These are phyloP conservation scores for Hedychridium roseum DNA, from an alignment of 2,888 invertebrate species.

Conservation along the genomic window DNA sequence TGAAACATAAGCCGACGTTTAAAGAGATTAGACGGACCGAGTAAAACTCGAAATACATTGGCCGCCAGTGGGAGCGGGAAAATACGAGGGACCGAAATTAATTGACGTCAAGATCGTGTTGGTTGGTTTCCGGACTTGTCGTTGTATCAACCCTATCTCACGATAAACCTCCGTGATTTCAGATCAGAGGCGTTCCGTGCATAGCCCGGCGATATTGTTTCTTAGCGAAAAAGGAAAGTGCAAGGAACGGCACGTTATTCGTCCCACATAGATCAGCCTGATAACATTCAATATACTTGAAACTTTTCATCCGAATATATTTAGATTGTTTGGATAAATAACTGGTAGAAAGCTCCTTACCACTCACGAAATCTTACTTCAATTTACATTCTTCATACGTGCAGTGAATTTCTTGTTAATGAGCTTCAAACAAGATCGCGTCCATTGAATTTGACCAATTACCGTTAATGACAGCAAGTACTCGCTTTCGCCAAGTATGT, in stretches of 20 bases:
- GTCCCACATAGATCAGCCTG: neutral
- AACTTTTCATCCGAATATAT: neutral
- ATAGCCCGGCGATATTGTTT: neutral
- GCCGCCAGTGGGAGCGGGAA: neutral
- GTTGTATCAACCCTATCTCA: slow-evolving; percentile 3
- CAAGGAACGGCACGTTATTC: neutral
- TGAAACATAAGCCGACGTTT: no score
- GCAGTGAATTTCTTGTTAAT: no score
- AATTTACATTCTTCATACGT: no score
- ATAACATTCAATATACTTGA: neutral
- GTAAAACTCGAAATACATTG: neutral
- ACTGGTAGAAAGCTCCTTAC: no score
- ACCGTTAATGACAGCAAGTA: no score
- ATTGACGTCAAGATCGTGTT: neutral
- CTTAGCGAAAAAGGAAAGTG: neutral
- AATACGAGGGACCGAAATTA: neutral
- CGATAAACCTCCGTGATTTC: slow-evolving; percentile 12
- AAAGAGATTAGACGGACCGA: neutral
- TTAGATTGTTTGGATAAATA: no score
- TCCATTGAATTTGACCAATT: no score
- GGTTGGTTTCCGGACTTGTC: slow-evolving; percentile 15
- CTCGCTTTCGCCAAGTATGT: no score
- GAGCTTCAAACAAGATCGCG: no score
- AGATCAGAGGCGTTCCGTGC: neutral
- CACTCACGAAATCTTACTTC: no score